phyloP scores from a whole-genome alignment of 2,113 vertebrate species.

The Nycticebus coucang region DNA sequence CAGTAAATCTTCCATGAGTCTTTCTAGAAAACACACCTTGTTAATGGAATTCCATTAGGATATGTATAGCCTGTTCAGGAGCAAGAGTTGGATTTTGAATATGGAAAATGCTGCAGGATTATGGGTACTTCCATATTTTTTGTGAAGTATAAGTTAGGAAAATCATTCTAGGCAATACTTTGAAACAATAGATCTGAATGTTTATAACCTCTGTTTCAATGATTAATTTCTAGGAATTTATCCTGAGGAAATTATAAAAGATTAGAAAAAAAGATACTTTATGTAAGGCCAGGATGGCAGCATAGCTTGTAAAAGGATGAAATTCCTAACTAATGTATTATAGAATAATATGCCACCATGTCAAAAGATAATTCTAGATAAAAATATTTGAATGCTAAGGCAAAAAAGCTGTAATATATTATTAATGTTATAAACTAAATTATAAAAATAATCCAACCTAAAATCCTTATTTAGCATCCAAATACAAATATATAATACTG shows the following conservation, averaged over 20 bases:
- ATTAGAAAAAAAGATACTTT: not conserved
- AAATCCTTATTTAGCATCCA: not conserved
- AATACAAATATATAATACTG: not conserved
- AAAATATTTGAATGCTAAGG: not conserved
- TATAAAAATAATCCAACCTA: not conserved
- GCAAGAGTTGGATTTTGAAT: not conserved
- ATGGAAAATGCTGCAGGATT: not conserved
- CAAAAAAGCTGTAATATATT: not conserved
- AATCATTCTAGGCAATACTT: not conserved
- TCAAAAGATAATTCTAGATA: not conserved
- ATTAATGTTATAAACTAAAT: not conserved
- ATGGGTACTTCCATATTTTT: fast-evolving
- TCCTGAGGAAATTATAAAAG: not conserved
- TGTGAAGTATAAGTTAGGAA: not conserved
- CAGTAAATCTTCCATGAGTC: not conserved
- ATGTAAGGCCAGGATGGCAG: not conserved
- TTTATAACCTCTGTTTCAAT: not conserved
- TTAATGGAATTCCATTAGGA: not conserved
- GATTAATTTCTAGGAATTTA: not conserved
- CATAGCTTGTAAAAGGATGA: not conserved
- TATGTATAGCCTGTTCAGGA: not conserved
- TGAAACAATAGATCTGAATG: not conserved
- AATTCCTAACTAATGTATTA: not conserved
- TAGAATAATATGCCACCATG: not conserved
- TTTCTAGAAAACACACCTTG: not conserved